Evolutionary conservation across 2,888 invertebrate genomes (phyloP), one percentile per base, ranked within the genome.

Genomic region (Microplitis deprimator): DNA sequence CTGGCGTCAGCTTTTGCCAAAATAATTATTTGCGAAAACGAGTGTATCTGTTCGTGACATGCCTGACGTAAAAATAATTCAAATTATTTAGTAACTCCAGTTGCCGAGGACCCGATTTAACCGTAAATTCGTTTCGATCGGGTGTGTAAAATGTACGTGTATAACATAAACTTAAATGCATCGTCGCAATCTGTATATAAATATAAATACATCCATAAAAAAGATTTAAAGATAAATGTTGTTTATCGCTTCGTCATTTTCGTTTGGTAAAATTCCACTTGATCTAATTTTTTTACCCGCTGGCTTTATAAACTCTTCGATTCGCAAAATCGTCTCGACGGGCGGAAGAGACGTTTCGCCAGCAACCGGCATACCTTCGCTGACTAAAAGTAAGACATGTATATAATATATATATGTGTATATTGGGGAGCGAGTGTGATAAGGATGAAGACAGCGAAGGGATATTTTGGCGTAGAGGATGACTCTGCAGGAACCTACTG

Each of bases 401-500:
- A 20, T 61, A 62, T 68, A 16, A 68, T 38, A 16, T 16, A 39
- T 68, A 68, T 6, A 68, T 38, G 16, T 68, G 16, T 40, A 39
- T 62, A 40, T 39, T 13, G 29, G 40, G 8, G 13, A 29, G 40
- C 13, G 40, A 62, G n/a, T 61, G 38, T 72, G 13, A 64, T 17
- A 64, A 62, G 16, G 20, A 39, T 64, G 40, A 62, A 72, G 62
- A 38, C 29, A 65, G 29, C 64, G 73, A 70, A 69, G 77, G 75
- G 76, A 68, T 77, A 79, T 81, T 79, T 81, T 78, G 79, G 81
- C 81, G 77, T 82, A 82, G 80, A 83, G 84, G 83, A 87, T 87
- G 87, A 89, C 88, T 85, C 69, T 83, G 85, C 87, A 81, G 81
- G 84, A 87, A 85, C 80, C 77, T 10, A 50, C 50, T 80, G 82